These are phyloP conservation scores for Lagenorhynchus albirostris DNA, from an alignment of 2,113 vertebrate species.

Conservation along the genomic window DNA sequence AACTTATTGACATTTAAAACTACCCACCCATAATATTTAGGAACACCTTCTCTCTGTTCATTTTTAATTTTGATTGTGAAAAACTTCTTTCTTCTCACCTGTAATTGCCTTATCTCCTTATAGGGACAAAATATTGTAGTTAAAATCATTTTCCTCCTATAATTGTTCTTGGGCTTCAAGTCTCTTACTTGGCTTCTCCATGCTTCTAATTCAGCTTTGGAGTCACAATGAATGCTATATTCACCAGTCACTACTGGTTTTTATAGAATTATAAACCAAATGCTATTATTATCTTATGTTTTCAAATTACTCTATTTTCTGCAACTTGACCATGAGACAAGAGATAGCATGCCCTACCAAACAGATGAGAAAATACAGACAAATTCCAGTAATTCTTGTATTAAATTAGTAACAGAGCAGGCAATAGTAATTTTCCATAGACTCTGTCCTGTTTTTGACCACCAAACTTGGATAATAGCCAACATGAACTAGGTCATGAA, in stretches of 20 bases:
- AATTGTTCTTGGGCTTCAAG: neutral
- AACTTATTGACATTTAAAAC: conserved; percentile 56
- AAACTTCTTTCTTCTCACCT: neutral
- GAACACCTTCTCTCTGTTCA: neutral
- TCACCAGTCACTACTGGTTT: neutral
- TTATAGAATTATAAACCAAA: neutral
- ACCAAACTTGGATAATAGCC: neutral
- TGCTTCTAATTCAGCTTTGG: neutral
- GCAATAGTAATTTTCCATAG: conserved; percentile 31
- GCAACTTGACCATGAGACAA: neutral
- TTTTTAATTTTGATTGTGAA: conserved; percentile 28
- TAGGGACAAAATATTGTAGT: neutral
- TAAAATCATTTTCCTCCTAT: neutral
- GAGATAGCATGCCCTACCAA: neutral
- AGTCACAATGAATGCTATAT: neutral
- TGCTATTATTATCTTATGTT: neutral
- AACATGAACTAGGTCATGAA: conserved; percentile 1
- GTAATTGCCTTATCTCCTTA: neutral
- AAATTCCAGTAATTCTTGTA: neutral
- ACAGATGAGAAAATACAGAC: neutral
- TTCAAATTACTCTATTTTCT: neutral
- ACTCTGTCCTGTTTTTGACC: neutral
- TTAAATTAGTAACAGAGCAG: neutral
- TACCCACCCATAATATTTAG: conserved; percentile 21
- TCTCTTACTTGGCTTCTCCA: neutral